Percentiles rank a stretch among this genome's conserved stretches.
These are phyloP conservation scores for Hyles euphorbiae DNA, from an alignment of 1,140 invertebrate species.

Conservation along the genomic window DNA sequence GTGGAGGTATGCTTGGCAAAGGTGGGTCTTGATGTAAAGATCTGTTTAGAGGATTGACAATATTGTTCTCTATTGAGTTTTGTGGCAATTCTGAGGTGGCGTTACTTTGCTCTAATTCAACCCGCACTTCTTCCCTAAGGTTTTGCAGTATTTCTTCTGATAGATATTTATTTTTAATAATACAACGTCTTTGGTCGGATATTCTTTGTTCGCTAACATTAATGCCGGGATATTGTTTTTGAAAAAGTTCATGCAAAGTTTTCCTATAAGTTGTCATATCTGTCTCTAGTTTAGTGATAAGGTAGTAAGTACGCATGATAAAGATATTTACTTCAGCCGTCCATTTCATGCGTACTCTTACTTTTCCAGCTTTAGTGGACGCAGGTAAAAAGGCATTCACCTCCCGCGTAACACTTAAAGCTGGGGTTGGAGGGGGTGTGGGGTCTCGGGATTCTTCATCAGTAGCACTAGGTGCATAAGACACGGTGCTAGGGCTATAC, in stretches of 20 bases:
- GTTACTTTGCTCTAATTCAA: too few relatives aligned
- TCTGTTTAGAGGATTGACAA: too few relatives aligned
- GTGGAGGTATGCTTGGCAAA: too few relatives aligned
- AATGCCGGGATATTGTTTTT: conserved; percentile 13
- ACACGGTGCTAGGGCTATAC: conserved; percentile 6
- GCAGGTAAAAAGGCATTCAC: too few relatives aligned
- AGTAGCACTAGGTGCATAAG: conserved; percentile 11
- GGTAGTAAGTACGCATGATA: conserved; percentile 30
- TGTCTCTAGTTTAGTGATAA: conserved; percentile 31
- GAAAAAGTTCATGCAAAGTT: conserved; percentile 13
- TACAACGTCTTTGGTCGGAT: conserved; percentile 14
- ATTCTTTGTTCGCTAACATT: conserved; percentile 13
- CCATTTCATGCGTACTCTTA: conserved; percentile 29
- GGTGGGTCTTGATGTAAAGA: too few relatives aligned
- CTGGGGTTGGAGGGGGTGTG: background rate
- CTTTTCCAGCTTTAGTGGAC: too few relatives aligned
- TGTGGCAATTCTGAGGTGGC: too few relatives aligned
- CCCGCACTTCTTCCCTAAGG: conserved; percentile 11
- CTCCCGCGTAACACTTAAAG: conserved; percentile 10
- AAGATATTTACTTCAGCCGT: conserved; percentile 24
- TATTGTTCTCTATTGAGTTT: too few relatives aligned
- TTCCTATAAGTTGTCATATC: conserved; percentile 22
- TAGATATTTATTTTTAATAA: conserved; percentile 18
- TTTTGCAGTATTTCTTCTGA: conserved; percentile 13
- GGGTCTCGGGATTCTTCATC: too few relatives aligned